Conservation (phyloP, 2,797 vertebrate genomes). For the Chanos chanos region DNA sequence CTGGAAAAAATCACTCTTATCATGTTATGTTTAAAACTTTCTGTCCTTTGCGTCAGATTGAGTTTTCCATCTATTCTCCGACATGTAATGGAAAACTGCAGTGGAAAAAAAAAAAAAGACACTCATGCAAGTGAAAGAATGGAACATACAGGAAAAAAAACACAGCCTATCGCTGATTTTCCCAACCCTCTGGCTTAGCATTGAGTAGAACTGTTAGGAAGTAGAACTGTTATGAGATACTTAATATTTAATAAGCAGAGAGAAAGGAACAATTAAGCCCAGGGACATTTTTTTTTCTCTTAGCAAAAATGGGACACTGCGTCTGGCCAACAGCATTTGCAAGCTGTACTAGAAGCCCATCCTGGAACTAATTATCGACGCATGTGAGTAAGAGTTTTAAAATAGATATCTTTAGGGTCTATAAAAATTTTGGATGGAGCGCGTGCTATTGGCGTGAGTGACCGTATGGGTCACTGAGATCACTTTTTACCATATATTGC, state of each 20-base stretch:
- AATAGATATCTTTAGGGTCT: slow-evolving; percentile 17
- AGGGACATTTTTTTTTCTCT: not conserved
- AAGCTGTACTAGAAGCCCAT: not conserved
- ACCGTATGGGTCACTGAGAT: slow-evolving; percentile 4
- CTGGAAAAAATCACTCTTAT: slow-evolving; percentile 42
- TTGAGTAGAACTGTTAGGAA: slow-evolving; percentile 4
- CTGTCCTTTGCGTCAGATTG: slow-evolving; percentile 33
- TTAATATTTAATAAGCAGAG: slow-evolving; percentile 18
- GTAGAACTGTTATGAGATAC: slow-evolving; percentile 27
- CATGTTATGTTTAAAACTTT: slow-evolving; percentile 28
- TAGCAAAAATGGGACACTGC: slow-evolving; percentile 26
- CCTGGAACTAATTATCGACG: slow-evolving; percentile 24
- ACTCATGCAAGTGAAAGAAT: slow-evolving; percentile 33
- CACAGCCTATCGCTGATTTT: slow-evolving; percentile 32
- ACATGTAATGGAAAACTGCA: slow-evolving; percentile 39
- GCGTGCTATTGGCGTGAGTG: slow-evolving; percentile 5
- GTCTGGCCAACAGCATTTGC: not conserved
- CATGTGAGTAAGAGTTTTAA: slow-evolving; percentile 13
- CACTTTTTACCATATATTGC: too few species aligned
- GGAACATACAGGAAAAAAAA: slow-evolving; percentile 23
- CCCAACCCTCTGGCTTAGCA: slow-evolving; percentile 23
- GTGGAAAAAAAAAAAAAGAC: slow-evolving; percentile 22
- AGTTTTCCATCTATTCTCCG: slow-evolving; percentile 29
- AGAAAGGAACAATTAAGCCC: slow-evolving; percentile 12
- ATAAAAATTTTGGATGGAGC: slow-evolving; percentile 18